Evolutionary conservation across 2,888 invertebrate species (phyloP).

Genomic region (Conomelus anceps): DNA sequence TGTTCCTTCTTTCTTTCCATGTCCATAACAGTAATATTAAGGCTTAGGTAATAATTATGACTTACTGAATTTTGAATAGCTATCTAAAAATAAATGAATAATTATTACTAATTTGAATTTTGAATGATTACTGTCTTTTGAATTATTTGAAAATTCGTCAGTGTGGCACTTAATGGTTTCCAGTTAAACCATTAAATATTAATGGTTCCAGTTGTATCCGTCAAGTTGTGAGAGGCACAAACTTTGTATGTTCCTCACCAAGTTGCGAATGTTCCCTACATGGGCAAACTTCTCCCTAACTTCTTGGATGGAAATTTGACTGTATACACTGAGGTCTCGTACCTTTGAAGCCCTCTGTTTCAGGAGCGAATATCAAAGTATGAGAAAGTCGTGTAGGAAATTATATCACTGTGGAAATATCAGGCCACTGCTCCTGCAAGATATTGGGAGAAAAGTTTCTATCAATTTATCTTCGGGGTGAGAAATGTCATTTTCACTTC

Average conservation of each 20-base stretch:
- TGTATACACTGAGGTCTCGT: background rate
- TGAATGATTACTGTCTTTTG: too few relatives aligned
- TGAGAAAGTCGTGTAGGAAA: background rate
- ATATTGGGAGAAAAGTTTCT: background rate
- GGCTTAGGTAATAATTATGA: too few relatives aligned
- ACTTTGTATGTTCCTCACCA: background rate
- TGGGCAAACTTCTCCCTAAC: background rate
- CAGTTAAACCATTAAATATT: too few relatives aligned
- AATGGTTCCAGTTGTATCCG: background rate
- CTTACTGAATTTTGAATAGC: too few relatives aligned
- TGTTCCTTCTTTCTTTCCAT: too few relatives aligned
- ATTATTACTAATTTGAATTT: too few relatives aligned
- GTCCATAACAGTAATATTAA: too few relatives aligned
- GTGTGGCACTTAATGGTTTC: too few relatives aligned
- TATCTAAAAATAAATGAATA: too few relatives aligned
- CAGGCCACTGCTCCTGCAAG: background rate
- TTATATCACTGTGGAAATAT: background rate
- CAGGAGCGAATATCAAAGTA: background rate
- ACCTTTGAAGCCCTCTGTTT: background rate
- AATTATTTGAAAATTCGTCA: background rate
- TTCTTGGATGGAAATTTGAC: background rate
- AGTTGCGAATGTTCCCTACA: too few relatives aligned
- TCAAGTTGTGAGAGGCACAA: background rate
- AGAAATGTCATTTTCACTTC: background rate
- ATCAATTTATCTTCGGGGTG: background rate